phyloP scores from a whole-genome alignment of 2,113 vertebrate species.

The Scomber scombrus region DNA sequence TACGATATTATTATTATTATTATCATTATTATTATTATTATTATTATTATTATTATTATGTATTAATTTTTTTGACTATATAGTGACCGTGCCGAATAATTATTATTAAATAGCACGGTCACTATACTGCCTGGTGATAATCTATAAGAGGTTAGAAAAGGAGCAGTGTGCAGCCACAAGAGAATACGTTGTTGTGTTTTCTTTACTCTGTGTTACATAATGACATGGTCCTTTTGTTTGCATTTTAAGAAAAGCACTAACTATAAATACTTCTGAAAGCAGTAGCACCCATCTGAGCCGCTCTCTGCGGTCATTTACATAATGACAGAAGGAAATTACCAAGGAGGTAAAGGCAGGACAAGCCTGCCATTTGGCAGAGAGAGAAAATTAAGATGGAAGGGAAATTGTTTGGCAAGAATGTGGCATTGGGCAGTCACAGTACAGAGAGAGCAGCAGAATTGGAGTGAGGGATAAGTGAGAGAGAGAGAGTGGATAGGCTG shows the following conservation, averaged over 20 bases:
- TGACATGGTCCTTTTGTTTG: constrained; percentile 13
- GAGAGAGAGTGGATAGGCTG: constrained; percentile 23
- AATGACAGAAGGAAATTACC: constrained; percentile 75
- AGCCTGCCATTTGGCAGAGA: constrained; percentile 70
- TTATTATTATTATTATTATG: no score
- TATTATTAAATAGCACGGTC: background rate
- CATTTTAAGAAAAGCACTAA: constrained; percentile 11
- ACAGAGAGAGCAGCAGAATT: constrained; percentile 47
- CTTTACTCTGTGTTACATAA: constrained; percentile 15
- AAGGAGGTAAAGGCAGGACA: constrained; percentile 60
- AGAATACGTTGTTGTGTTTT: background rate
- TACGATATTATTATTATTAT: no score
- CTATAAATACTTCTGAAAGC: constrained; percentile 41
- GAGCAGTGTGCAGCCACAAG: background rate
- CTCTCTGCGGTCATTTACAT: constrained; percentile 78
- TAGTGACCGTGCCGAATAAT: no score
- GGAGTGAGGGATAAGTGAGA: constrained; percentile 51
- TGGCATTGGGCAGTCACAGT: constrained; percentile 19
- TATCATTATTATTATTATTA: no score
- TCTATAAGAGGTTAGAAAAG: background rate
- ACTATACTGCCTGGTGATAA: background rate
- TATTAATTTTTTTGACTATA: no score
- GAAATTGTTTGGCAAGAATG: constrained; percentile 70
- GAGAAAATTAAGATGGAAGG: constrained; percentile 73
- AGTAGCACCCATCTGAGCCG: constrained; percentile 49